These are phyloP conservation scores for Bacillus rossius DNA, from an alignment of 1,140 invertebrate genomes.

Conservation along the genomic window DNA sequence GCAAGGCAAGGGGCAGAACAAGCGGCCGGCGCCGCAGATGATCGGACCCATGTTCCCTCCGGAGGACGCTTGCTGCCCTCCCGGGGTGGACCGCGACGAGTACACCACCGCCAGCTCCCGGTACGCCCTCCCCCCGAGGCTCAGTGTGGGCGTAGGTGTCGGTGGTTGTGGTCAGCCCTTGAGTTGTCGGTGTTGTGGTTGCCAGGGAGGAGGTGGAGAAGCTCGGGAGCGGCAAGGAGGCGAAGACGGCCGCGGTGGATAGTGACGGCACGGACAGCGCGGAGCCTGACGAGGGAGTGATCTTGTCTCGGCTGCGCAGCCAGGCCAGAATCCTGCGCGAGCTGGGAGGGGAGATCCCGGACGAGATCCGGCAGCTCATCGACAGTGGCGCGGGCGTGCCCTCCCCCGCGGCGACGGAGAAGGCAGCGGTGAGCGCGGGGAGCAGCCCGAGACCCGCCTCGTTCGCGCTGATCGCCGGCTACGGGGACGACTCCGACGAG, in stretches of 20 bases:
- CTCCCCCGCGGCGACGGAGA: not conserved
- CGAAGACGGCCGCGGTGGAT: too few species aligned
- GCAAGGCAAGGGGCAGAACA: not conserved
- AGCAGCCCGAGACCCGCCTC: slow-evolving; percentile 20
- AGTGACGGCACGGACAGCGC: slow-evolving; percentile 6
- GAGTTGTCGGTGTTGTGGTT: too few species aligned
- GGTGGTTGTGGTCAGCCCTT: too few species aligned
- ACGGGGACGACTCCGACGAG: slow-evolving; percentile 52
- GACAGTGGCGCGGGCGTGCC: not conserved
- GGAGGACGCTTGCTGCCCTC: too few species aligned
- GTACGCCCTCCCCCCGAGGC: too few species aligned
- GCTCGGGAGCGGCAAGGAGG: too few species aligned
- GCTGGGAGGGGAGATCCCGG: slow-evolving; percentile 38
- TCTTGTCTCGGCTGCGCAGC: slow-evolving; percentile 39
- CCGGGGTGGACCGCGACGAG: too few species aligned
- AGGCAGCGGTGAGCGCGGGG: not conserved
- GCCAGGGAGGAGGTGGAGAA: too few species aligned
- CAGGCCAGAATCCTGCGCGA: slow-evolving; percentile 41
- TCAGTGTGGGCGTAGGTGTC: too few species aligned
- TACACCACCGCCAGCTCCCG: too few species aligned
- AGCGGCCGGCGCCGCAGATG: not conserved
- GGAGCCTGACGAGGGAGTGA: slow-evolving; percentile 38
- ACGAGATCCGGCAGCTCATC: slow-evolving; percentile 31
- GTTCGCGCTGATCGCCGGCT: slow-evolving; percentile 52
- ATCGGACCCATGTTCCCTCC: not conserved